Conservation (phyloP, 35 echinoderm and acorn worm genomes). For the Chiridota heheva region DNA sequence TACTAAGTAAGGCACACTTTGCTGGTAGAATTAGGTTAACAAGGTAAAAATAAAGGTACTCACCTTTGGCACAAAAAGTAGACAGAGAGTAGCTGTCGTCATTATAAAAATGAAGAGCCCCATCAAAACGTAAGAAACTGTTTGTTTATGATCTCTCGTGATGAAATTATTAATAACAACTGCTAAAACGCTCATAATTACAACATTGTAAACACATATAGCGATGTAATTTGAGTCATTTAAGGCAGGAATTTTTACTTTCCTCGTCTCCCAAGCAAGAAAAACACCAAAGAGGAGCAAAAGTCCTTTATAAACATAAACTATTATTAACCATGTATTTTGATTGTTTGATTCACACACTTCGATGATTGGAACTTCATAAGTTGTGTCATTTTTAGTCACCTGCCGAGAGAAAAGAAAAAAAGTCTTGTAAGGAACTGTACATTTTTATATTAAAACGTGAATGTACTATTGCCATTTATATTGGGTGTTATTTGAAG, state of each 20-base stretch:
- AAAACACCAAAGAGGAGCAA: constrained; percentile 89
- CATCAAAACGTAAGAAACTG: constrained; percentile 76
- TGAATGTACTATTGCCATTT: too few relatives aligned
- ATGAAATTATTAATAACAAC: constrained; percentile 85
- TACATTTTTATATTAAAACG: too few relatives aligned
- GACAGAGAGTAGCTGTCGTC: constrained; percentile 86
- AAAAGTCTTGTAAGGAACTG: background rate
- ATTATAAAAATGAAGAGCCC: constrained; percentile 75
- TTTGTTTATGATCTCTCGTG: constrained; percentile 66
- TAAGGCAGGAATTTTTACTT: constrained; percentile 96
- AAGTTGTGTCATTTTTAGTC: constrained; percentile 58
- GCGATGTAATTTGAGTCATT: constrained; percentile 99
- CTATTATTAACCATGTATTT: constrained; percentile 75
- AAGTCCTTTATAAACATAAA: constrained; percentile 95
- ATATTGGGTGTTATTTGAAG: too few relatives aligned
- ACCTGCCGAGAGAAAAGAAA: constrained; percentile 25
- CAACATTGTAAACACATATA: constrained; percentile 94
- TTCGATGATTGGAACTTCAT: constrained; percentile 79
- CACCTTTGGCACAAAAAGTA: constrained; percentile 98
- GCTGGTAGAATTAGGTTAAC: background rate
- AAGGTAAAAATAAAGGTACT: constrained; percentile 25
- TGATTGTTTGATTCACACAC: constrained; percentile 66
- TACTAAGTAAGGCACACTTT: background rate
- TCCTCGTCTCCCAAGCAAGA: constrained; percentile 94
- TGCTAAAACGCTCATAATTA: constrained; percentile 86